These are phyloP conservation scores for Eriosoma lanigerum DNA, from an alignment of 1,140 invertebrate genomes.

Conservation along the genomic window DNA sequence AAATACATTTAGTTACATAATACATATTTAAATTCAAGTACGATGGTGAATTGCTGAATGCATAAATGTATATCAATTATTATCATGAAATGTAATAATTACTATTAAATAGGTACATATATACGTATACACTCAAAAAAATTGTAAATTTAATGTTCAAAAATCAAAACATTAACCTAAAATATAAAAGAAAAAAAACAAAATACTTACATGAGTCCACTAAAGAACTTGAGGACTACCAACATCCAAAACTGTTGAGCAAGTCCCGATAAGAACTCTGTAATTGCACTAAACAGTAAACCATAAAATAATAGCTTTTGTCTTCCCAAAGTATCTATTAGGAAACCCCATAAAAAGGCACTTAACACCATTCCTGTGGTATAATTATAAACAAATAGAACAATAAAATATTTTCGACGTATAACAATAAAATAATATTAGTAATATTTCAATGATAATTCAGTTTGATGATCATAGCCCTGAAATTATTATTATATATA, in stretches of 20 bases:
- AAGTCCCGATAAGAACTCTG: constrained; percentile 68
- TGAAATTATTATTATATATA: too few relatives aligned
- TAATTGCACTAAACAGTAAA: constrained; percentile 69
- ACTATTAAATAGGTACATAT: too few relatives aligned
- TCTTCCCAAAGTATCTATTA: constrained; percentile 76
- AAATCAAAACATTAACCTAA: too few relatives aligned
- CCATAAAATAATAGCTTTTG: constrained; percentile 71
- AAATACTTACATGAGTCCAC: constrained; percentile 57
- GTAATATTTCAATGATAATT: not conserved
- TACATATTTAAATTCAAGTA: too few relatives aligned
- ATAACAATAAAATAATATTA: not conserved
- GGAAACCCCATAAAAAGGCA: constrained; percentile 78
- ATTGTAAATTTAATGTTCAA: too few relatives aligned
- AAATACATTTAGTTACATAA: too few relatives aligned
- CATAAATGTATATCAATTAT: too few relatives aligned
- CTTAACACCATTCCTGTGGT: constrained; percentile 75
- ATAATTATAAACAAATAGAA: not conserved
- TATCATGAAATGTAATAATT: too few relatives aligned
- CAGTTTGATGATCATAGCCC: too few relatives aligned
- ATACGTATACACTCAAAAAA: too few relatives aligned
- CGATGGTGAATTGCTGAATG: too few relatives aligned
- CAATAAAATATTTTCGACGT: not conserved
- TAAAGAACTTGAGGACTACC: constrained; percentile 68
- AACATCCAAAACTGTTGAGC: constrained; percentile 73
- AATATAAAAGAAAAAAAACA: not conserved